phyloP scores from a whole-genome alignment of 2,113 vertebrate species.

The Kryptolebias marmoratus region DNA sequence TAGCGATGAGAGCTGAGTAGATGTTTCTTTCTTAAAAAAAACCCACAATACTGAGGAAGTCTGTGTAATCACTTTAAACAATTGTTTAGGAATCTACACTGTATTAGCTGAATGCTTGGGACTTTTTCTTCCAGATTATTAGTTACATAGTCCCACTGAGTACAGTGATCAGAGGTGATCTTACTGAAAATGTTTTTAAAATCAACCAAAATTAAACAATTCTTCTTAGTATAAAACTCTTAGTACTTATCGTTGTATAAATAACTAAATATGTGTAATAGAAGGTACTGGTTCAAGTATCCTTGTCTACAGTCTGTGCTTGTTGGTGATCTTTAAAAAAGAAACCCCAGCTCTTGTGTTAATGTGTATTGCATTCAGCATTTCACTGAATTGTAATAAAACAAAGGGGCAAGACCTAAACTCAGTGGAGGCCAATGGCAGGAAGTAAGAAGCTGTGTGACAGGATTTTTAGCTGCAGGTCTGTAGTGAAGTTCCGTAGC shows the following conservation, averaged over 20 bases:
- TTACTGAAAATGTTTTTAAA: no score
- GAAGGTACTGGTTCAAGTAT: no score
- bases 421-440: slow-evolving; percentile 34
- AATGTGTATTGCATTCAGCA: slow-evolving; percentile 21
- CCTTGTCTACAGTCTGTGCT: background rate
- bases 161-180: no score
- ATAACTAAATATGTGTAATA: no score
- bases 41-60: no score
- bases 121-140: background rate
- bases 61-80: background rate
- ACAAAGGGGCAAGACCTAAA: slow-evolving; percentile 33
- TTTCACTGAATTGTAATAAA: slow-evolving; percentile 45
- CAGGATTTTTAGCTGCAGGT: slow-evolving; percentile 47
- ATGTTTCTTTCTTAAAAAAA: background rate
- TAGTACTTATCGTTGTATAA: no score
- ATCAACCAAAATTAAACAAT: no score
- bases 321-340: slow-evolving; percentile 8
- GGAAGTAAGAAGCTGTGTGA: slow-evolving; percentile 41
- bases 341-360: slow-evolving; percentile 1
- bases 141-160: no score
- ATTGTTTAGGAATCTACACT: background rate
- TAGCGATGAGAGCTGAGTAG: background rate
- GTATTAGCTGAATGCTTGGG: background rate
- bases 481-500: slow-evolving; percentile 58
- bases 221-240: no score